Evolutionary conservation across 2,113 vertebrate species (phyloP), one percentile per base, ranked within the genome.

Genomic region (Albula goreensis): DNA sequence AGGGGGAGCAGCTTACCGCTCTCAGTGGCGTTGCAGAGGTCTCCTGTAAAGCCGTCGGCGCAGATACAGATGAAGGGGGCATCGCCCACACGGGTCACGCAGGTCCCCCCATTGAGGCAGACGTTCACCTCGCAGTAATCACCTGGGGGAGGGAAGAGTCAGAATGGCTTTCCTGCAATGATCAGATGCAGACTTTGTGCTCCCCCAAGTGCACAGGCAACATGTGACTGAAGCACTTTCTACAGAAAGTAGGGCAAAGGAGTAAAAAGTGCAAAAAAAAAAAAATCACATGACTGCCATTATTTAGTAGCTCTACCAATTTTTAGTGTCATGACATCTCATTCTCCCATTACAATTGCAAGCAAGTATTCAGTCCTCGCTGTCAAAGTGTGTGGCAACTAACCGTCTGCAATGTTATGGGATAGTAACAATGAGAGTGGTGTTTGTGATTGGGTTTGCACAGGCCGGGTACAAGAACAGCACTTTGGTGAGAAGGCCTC

Each of bases 91-190:
- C 93, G 91, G 0, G 92, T 92, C 89, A 98, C 90, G 90, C 98
- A 99, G 19, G 97, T 98, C 7, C 97, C 98, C 79, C 97, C 97
- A 2, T 99, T 98, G 86, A 91, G 90, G 92, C 98, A 99, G 78
- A 93, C 57, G 70, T 97, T 97, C 56, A 96, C 94, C 0, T 96
- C 89, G 19, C 98, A 99, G 91, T 94, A 92, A 81, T 98, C 97
- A 89, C 95, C 98, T 99, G 91, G 85, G 89, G 48, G 88, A 13
- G 17, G 17, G 22, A 5, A 66, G 2, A 3, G 17, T 19, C 22
- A 19, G 15, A 66, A 22, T 19, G 7, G 3, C 5, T 22, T 3
- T 19, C 60, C 3, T 5, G 60, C 60, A 66, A 22, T 22, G 6
- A 4, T 19, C 60, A 22, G 22, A 41, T 41, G 31, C 31, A 41